Conservation (phyloP, 2,113 vertebrate genomes). For the Tor tambroides region DNA sequence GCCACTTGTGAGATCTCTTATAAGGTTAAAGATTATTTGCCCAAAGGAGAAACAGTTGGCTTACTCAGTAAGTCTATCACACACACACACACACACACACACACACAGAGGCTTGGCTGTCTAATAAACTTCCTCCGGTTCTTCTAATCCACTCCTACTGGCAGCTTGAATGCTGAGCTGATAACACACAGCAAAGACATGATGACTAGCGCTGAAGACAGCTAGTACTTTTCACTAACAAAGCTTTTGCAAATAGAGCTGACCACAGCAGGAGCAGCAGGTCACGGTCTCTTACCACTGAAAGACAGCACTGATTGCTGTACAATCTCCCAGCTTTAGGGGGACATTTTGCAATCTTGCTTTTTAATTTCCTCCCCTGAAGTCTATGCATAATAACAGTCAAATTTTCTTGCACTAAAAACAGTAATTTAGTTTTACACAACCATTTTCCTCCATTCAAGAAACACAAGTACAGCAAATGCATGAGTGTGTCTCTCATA, state of each 20-base stretch:
- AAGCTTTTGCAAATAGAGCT: constrained; percentile 22
- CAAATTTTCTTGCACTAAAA: neutral
- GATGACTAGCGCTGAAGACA: neutral
- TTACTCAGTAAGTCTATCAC: neutral
- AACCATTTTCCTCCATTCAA: neutral
- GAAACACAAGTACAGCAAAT: neutral
- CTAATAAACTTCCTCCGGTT: constrained; percentile 22
- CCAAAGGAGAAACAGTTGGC: constrained; percentile 9
- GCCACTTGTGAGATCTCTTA: constrained; percentile 12
- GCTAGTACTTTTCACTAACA: constrained; percentile 15
- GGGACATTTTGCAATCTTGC: neutral
- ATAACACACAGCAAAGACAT: constrained; percentile 21
- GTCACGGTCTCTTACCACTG: neutral
- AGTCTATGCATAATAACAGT: neutral
- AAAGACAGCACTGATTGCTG: constrained; percentile 9
- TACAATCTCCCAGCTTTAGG: neutral
- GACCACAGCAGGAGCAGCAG: neutral
- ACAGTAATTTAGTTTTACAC: constrained; percentile 13
- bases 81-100: neutral
- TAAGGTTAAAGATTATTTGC: constrained; percentile 26
- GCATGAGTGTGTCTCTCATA: neutral
- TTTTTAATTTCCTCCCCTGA: neutral
- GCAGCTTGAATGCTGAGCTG: constrained; percentile 24
- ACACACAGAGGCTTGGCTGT: neutral
- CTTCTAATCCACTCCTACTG: constrained; percentile 33